Evolutionary conservation across 2,888 invertebrate species (phyloP).

Genomic region (Sphinx pinastri): DNA sequence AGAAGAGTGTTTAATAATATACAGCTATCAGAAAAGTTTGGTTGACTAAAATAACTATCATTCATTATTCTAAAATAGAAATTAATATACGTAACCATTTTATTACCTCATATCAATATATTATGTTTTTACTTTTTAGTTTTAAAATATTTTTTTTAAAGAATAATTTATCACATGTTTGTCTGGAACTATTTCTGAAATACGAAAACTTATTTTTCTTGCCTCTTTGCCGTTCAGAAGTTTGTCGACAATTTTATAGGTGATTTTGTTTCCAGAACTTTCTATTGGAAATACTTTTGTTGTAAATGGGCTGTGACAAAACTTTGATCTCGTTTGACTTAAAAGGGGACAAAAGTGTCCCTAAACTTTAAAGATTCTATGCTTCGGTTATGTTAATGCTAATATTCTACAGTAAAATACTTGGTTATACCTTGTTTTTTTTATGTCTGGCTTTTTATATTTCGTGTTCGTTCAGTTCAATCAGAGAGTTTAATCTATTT

Average conservation of each 20-base stretch:
- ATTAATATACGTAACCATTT: neutral
- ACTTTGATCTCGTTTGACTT: neutral
- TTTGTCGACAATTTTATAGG: neutral
- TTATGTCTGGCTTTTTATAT: neutral
- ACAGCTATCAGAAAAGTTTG: too few relatives aligned
- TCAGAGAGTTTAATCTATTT: neutral
- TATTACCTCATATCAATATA: slow-evolving; percentile 2
- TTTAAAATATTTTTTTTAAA: neutral
- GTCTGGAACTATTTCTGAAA: neutral
- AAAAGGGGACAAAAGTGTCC: neutral
- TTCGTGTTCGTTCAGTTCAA: neutral
- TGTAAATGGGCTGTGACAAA: neutral
- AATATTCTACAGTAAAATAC: neutral
- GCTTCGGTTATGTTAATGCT: neutral
- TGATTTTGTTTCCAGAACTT: neutral
- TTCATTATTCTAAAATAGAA: neutral
- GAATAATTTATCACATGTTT: slow-evolving; percentile 4
- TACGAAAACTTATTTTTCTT: neutral
- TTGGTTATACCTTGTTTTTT: neutral
- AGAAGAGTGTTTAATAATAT: too few relatives aligned
- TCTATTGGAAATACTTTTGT: neutral
- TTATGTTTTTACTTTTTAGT: slow-evolving; percentile 2
- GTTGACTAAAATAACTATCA: neutral
- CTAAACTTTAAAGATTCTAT: neutral
- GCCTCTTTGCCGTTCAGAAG: neutral